Evolutionary conservation across 1,140 invertebrate genomes (phyloP), one percentile per base, ranked within the genome.

Genomic region (Eumaeus atala): DNA sequence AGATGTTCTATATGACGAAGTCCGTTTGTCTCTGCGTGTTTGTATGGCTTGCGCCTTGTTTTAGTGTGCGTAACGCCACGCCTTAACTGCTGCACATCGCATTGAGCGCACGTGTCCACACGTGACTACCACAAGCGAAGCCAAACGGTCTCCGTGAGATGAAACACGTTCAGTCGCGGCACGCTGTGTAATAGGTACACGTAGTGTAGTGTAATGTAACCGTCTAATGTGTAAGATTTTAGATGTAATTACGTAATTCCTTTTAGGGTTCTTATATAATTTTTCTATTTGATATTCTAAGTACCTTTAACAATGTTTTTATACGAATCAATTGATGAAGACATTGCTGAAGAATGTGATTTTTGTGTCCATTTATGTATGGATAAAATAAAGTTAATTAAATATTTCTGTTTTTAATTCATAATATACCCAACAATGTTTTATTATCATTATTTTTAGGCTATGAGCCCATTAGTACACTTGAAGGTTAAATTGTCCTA

Each of bases 301-400:
- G 67, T 61, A 51, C 56, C 71, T 84, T 84, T 77, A 60, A 53
- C 72, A 77, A 80, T 86, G 76, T 81, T 77, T 81, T 84, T 76
- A 72, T 82, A 78, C 61, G 61, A 40, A 51, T 61, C 57, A 28
- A 28, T 28, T 59, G 74, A 70, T 83, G 67, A 80, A 77, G 67
- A 77, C 75, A 85, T 78, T 85, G 77, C 56, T 70, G 55, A 78
- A 78, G 77, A 67, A 63, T 72, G 67, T 70, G 51, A 70, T 66
- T 76, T n/a, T 81, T 72, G 70, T 81, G 73, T 84, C 83, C 80
- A 83, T 81, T 74, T 72, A 70, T 79, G 72, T 77, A 77, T 86
- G 80, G 82, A 84, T 83, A 77, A 40, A 40, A 71, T 84, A 75
- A 84, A 82, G 56, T 70, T 74, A 80, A 77, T 68, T 76, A 73